phyloP scores from a whole-genome alignment of 2,888 invertebrate species.

The Cephus runcator region DNA sequence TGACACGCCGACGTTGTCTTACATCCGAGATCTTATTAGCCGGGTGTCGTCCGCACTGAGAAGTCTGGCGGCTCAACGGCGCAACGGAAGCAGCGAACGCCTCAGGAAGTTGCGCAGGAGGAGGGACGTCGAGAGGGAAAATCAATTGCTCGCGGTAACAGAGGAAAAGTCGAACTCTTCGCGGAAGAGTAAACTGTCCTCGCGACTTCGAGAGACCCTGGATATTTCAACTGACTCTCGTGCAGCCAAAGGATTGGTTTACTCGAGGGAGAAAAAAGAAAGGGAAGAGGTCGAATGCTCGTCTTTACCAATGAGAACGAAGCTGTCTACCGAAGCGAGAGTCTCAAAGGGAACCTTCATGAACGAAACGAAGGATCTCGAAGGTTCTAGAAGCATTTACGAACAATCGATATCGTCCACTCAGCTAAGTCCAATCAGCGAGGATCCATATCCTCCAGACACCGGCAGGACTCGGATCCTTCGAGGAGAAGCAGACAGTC shows the following conservation, averaged over 20 bases:
- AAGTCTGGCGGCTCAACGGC: not conserved
- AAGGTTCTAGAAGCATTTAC: not conserved
- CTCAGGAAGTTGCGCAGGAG: not conserved
- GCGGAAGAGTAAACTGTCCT: not conserved
- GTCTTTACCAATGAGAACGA: not conserved
- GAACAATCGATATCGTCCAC: not conserved
- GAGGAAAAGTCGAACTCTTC: not conserved
- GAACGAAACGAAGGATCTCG: not conserved
- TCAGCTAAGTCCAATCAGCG: not conserved
- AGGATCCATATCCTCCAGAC: not conserved
- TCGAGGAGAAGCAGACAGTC: not conserved
- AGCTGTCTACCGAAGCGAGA: not conserved
- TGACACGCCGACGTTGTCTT: slow-evolving; percentile 35
- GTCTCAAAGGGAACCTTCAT: not conserved
- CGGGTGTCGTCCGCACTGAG: slow-evolving; percentile 29
- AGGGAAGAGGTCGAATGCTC: not conserved
- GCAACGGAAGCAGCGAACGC: not conserved
- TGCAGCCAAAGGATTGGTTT: not conserved
- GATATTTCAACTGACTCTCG: not conserved
- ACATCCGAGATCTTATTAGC: slow-evolving; percentile 45
- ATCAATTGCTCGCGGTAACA: not conserved
- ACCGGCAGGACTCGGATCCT: not conserved
- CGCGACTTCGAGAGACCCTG: not conserved
- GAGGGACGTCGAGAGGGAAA: not conserved
- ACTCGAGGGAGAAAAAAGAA: not conserved